A percentile compares a stretch with the other conserved stretches of the same genome.
Evolutionary conservation across 1,140 invertebrate species (phyloP).

Genomic region (Bombus waltoni): DNA sequence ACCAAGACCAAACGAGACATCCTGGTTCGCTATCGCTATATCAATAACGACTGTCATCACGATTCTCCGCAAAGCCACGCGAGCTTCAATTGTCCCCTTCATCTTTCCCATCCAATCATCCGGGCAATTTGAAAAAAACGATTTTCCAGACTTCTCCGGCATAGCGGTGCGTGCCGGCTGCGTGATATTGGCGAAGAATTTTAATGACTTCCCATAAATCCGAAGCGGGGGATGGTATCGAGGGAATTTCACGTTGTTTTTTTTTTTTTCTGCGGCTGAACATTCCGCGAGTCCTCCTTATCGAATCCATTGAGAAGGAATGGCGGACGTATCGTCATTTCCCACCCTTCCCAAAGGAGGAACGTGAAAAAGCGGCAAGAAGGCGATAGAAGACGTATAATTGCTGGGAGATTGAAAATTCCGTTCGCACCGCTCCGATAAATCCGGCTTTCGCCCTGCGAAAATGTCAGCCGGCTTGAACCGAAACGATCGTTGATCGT

Average conservation of each 20-base stretch:
- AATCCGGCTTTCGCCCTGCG: not conserved
- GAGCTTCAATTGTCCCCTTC: not conserved
- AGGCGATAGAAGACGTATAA: not conserved
- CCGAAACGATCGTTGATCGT: not conserved
- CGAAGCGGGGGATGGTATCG: not conserved
- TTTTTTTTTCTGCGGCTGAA: not conserved
- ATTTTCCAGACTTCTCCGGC: not conserved
- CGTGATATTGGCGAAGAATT: conserved; percentile 11
- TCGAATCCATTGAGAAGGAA: conserved; percentile 7
- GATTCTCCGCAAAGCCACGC: not conserved
- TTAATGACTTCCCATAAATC: conserved; percentile 21
- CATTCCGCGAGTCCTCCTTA: conserved; percentile 3
- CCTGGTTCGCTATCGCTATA: not conserved
- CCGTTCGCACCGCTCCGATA: not conserved
- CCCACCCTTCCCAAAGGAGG: not conserved
- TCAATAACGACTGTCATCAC: not conserved
- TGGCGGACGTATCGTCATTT: not conserved
- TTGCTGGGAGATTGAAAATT: conserved; percentile 16
- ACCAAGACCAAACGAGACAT: too few relatives aligned
- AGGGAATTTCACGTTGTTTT: not conserved
- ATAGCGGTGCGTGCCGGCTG: not conserved
- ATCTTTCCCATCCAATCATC: conserved; percentile 1
- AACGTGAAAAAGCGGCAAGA: not conserved
- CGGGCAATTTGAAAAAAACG: not conserved
- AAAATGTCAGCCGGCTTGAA: not conserved